Conservation (phyloP, 2,113 vertebrate species). For the Amphilophus citrinellus region DNA sequence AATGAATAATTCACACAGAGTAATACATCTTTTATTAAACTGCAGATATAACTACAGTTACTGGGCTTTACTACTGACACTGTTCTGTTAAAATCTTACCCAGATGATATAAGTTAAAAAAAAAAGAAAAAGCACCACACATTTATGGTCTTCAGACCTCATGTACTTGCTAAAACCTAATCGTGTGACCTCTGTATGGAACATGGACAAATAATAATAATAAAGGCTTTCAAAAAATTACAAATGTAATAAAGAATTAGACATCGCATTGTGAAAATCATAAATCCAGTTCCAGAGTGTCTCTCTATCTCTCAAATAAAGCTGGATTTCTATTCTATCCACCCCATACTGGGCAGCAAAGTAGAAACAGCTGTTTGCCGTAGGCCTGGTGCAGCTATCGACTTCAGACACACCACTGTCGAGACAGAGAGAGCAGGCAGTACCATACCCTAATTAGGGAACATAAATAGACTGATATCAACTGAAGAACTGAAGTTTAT, state of each 20-base stretch:
- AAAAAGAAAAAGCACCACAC: neutral
- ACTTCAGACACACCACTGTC: neutral
- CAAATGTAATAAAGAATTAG: neutral
- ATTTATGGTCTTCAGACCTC: neutral
- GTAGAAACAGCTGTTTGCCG: neutral
- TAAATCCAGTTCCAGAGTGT: neutral
- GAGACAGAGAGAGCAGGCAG: neutral
- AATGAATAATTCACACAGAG: slow-evolving; percentile 18
- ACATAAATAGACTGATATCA: neutral
- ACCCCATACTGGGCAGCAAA: neutral
- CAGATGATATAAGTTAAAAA: neutral
- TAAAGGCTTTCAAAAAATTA: neutral
- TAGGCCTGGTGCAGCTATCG: neutral
- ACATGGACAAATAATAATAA: neutral
- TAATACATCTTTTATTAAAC: neutral
- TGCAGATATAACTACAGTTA: neutral
- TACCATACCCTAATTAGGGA: neutral
- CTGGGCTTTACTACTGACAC: neutral
- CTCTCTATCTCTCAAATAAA: neutral
- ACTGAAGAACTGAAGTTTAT: neutral
- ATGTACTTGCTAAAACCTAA: neutral
- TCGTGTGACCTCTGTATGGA: neutral
- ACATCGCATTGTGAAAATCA: neutral
- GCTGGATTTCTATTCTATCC: neutral
- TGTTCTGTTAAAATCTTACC: neutral